Conservation (phyloP, 2,113 vertebrate genomes). For the Pampusana beccarii region DNA sequence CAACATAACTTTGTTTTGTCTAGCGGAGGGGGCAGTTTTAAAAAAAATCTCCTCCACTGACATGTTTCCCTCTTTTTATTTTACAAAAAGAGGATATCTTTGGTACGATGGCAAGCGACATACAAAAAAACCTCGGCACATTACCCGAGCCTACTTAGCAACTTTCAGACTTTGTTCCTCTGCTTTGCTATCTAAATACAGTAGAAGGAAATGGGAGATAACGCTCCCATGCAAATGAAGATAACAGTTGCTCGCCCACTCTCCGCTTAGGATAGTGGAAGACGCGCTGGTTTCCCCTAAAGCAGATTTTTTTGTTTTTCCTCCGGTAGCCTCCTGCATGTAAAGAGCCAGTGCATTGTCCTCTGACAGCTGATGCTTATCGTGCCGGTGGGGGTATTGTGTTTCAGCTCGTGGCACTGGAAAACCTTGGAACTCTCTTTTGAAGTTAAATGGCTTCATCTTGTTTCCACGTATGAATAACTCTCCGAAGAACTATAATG, state of each 20-base stretch:
- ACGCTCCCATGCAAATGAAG: conserved; percentile 39
- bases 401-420: conserved; percentile 75
- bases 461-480: conserved; percentile 72
- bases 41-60: not conserved
- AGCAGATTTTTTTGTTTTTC: not conserved
- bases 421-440: conserved; percentile 75
- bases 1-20: not conserved
- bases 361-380: conserved; percentile 75
- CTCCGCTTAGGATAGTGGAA: conserved; percentile 11
- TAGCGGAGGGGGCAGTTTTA: not conserved
- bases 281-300: conserved; percentile 24
- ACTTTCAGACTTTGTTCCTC: conserved; percentile 52
- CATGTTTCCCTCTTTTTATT: not conserved
- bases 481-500: conserved; percentile 65
- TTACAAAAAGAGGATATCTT: not conserved
- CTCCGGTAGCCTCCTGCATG: conserved; percentile 33
- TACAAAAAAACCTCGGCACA: not conserved
- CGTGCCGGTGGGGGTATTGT: conserved; percentile 71
- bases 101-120: not conserved
- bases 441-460: conserved; percentile 80
- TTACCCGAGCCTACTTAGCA: not conserved
- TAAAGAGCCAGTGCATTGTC: conserved; percentile 70
- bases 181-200: conserved; percentile 13
- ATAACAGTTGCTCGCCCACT: conserved; percentile 6
- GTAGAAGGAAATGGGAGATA: conserved; percentile 15